These are phyloP conservation scores for Oscheius sp. DNA, from an alignment of 1,140 invertebrate genomes.

Conservation along the genomic window DNA sequence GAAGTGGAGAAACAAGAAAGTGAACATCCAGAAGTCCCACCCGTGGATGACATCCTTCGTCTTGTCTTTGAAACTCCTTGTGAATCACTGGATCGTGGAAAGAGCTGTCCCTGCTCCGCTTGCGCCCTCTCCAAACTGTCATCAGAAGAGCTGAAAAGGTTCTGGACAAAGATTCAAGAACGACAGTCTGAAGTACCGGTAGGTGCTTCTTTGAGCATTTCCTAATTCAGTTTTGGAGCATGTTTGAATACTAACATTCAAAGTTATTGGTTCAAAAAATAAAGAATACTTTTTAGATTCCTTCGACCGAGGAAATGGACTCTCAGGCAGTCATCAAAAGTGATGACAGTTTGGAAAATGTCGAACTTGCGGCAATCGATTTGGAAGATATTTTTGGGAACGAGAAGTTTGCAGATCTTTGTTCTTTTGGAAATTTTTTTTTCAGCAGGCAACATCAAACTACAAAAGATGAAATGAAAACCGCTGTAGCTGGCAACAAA, in stretches of 20 bases:
- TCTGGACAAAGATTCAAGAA: background rate
- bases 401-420: too few relatives aligned
- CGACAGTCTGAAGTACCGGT: too few relatives aligned
- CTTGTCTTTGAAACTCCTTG: background rate
- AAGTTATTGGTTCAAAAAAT: too few relatives aligned
- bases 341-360: background rate
- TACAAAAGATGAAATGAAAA: too few relatives aligned
- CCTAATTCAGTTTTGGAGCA: too few relatives aligned
- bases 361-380: background rate
- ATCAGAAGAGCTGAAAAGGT: background rate
- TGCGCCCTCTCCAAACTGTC: background rate
- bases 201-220: too few relatives aligned
- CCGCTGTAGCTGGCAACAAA: too few relatives aligned
- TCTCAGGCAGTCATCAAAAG: background rate
- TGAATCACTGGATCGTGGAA: background rate
- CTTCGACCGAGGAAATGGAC: background rate
- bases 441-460: too few relatives aligned
- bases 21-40: background rate
- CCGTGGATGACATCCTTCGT: background rate
- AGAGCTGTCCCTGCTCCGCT: background rate
- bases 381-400: background rate
- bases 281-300: too few relatives aligned
- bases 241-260: too few relatives aligned
- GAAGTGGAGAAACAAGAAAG: background rate
- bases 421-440: too few relatives aligned